Evolutionary conservation across 1,140 invertebrate genomes (phyloP).

Genomic region (Drosophila nasuta): DNA sequence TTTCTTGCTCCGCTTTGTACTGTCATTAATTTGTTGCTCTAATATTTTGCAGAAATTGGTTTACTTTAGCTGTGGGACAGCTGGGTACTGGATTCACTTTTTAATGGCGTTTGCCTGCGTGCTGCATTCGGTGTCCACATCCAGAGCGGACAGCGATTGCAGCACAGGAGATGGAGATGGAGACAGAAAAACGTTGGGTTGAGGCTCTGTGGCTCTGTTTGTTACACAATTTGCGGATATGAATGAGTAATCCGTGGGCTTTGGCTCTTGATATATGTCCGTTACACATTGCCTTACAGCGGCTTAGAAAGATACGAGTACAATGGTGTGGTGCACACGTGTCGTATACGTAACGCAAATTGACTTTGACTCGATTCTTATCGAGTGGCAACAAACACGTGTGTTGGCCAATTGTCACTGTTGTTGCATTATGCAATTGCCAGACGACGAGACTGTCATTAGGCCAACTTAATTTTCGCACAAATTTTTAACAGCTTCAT

Average conservation of each 20-base stretch:
- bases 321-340: conserved; percentile 66
- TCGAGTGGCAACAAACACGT: conserved; percentile 55
- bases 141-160: conserved; percentile 23
- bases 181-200: background rate
- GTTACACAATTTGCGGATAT: conserved; percentile 81
- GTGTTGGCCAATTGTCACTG: conserved; percentile 39
- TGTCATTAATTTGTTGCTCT: conserved; percentile 80
- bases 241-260: conserved; percentile 82
- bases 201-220: conserved; percentile 21
- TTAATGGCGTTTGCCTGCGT: conserved; percentile 71
- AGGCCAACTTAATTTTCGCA: conserved; percentile 76
- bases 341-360: conserved; percentile 81
- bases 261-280: conserved; percentile 80
- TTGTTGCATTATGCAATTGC: conserved; percentile 63
- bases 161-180: background rate
- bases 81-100: conserved; percentile 76
- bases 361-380: conserved; percentile 75
- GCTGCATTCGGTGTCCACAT: conserved; percentile 51
- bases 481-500: conserved; percentile 78
- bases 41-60: conserved; percentile 81
- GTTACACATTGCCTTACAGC: conserved; percentile 50
- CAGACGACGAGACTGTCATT: conserved; percentile 53
- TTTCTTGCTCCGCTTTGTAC: conserved; percentile 49
- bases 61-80: conserved; percentile 46
- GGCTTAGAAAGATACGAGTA: conserved; percentile 26